Base-by-base conservation (phyloP, 2,113 vertebrate genomes). In the Tenebrosternarchus preto region DNA sequence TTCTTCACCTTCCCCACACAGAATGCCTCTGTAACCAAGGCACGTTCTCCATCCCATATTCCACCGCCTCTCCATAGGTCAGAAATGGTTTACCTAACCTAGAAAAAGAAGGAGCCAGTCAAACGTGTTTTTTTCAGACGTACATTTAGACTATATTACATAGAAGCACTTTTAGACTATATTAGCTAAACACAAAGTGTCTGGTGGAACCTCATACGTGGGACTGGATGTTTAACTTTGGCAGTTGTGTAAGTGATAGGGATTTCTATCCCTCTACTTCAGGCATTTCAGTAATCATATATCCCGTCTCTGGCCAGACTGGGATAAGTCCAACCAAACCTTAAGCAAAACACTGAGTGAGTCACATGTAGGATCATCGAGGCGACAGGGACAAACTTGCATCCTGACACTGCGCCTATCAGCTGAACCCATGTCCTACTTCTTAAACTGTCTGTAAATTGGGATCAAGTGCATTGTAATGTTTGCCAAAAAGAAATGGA, bases 31-130 rank as follows among this genome's bases (percentile, higher is more conserved):
- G 91, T 76, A 99, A 86, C 92, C 95, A 98, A 0, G 93, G 72
- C 0, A 88, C 90, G 0, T 95, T 94, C 79, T 99, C 96, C 88
- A 99, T 93, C 20, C 95, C 94, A 0, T 94, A 92, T 94, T 96
- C 91, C 92, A 97, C 83, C 0, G 91, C 90, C 11, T 95, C 95
- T 3, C 97, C 97, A 0, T 99, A 99, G 60, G 95, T 94, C 90
- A 99, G 63, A 84, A 94, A 98, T 5, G 93, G 94, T 56, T 94
- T 92, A 85, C 94, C 93, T 81, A 95, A 73, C 84, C 97, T 99
- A 83, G 27, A 59, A 59, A 71, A 27, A 6, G 0, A 64, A 36
- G n/a, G n/a, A 29, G 11, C 20, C 25, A 57, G 12, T 24, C 12
- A 77, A 57, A 64, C 5, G 8, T 29, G 12, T 11, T 20, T 33